phyloP scores from a whole-genome alignment of 2,888 invertebrate species.

The Temnothorax unifasciatus region DNA sequence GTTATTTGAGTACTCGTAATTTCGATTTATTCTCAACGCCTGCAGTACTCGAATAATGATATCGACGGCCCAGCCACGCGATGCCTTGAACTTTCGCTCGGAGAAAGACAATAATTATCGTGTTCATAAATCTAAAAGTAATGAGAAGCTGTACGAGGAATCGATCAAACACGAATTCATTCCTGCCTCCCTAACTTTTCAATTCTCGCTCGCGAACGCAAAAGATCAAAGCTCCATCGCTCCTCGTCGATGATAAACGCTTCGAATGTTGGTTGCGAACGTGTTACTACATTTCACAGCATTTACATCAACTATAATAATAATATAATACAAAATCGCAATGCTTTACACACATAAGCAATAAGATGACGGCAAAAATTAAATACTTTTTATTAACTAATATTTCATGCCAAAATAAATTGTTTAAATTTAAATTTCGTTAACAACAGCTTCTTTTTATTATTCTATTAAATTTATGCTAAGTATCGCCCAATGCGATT shows the following conservation, averaged over 20 bases:
- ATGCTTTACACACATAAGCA: neutral
- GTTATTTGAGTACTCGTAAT: neutral
- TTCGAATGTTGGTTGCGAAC: neutral
- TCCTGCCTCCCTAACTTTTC: neutral
- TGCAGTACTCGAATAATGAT: neutral
- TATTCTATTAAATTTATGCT: slow-evolving; percentile 14
- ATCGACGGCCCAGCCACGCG: slow-evolving; percentile 29
- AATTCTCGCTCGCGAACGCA: neutral
- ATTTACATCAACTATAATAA: slow-evolving; percentile 8
- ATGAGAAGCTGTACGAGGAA: slow-evolving; percentile 38
- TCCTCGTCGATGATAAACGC: neutral
- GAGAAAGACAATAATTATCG: slow-evolving; percentile 49
- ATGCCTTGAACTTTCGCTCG: slow-evolving; percentile 17
- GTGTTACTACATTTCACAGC: neutral
- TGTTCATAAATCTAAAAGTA: slow-evolving; percentile 47
- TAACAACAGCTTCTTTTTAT: neutral
- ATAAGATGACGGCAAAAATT: neutral
- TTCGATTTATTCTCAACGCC: neutral
- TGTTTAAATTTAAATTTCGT: slow-evolving; percentile 6
- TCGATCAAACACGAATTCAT: slow-evolving; percentile 40
- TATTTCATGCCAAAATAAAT: neutral
- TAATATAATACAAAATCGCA: slow-evolving; percentile 31
- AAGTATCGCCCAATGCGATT: neutral
- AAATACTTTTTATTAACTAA: slow-evolving; percentile 3
- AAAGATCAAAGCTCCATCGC: slow-evolving; percentile 11